phyloP scores from a whole-genome alignment of 2,797 vertebrate species.

The Lycodopsis pacificus region DNA sequence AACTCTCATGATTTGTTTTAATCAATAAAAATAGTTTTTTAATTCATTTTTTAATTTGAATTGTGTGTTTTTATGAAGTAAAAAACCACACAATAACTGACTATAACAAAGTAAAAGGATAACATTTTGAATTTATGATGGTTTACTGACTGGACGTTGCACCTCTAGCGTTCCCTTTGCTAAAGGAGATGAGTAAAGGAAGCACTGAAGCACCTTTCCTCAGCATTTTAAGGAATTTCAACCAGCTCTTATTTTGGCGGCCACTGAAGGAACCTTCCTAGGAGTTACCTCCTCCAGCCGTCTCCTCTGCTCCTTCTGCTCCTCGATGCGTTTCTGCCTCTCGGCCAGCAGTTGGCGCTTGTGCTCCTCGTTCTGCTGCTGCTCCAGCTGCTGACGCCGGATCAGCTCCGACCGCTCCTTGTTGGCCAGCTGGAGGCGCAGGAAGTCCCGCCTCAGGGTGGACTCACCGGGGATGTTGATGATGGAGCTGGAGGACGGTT shows the following conservation, averaged over 20 bases:
- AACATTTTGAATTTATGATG: too few species aligned
- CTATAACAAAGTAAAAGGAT: too few species aligned
- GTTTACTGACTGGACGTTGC: too few species aligned
- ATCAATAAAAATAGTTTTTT: too few species aligned
- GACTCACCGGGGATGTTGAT: slow-evolving; percentile 98
- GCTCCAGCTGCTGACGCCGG: slow-evolving; percentile 95
- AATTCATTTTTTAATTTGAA: too few species aligned
- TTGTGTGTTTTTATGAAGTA: too few species aligned
- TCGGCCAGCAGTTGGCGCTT: slow-evolving; percentile 96
- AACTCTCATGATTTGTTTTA: too few species aligned
- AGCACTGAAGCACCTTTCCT: neutral
- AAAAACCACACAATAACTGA: too few species aligned
- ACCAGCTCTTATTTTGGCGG: neutral
- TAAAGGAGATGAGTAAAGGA: neutral
- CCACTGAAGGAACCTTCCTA: too few species aligned
- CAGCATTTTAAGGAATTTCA: neutral
- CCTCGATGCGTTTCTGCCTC: slow-evolving; percentile 97
- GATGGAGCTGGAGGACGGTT: slow-evolving; percentile 88
- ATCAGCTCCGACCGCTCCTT: slow-evolving; percentile 97
- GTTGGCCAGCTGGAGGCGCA: slow-evolving; percentile 96
- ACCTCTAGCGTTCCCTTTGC: too few species aligned
- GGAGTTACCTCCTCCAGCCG: slow-evolving; percentile 93
- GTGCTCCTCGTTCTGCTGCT: slow-evolving; percentile 99
- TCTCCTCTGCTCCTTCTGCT: slow-evolving; percentile 97
- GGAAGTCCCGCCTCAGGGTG: slow-evolving; percentile 94